Base-by-base conservation (phyloP, 2,113 vertebrate genomes). In the Callospermophilus lateralis region DNA sequence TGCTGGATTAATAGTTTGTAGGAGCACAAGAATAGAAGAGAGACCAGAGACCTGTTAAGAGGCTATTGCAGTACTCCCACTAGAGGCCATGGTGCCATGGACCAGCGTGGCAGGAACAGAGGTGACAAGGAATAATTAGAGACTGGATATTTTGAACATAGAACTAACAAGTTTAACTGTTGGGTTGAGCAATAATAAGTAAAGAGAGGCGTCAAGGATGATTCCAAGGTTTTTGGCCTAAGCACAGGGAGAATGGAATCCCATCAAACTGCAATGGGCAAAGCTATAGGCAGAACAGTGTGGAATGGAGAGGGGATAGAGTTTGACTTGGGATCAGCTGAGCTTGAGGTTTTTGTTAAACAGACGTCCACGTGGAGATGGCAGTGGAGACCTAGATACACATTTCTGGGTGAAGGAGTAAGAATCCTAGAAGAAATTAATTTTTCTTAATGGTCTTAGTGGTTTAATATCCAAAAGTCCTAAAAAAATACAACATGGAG, bases 401-500 rank as follows among this genome's bases (percentile, higher is more conserved):
- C 19, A 15, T 48, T 30, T 74, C 32, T 86, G 34, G 51, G 74
- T 1, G 0, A 34, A 84, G n/a, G 51, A 84, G 28, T 53, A 48
- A 86, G 79, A 81, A 51, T 92, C 13, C 67, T 89, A 37, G 45
- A 89, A 77, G 45, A 90, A 77, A 37, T 51, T n/a, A 3, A 12
- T 53, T 70, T 94, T 94, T 92, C 73, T 81, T 77, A n/a, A 32
- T 92, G 83, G 15, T 93, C 81, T 91, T 73, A 76, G 22, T 51
- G 24, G 30, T 83, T 83, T n/a, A 63, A 20, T 79, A 61, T 74
- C 68, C 30, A 26, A 79, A 96, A 85, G 28, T 6, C 55, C 78
- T 74, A 2, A 42, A 8, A 63, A 89, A 77, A 61, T 13, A 67
- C 45, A 78, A 72, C 10, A 17, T 8, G 20, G 19, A 87, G 3